A percentile compares a stretch with the other conserved stretches of the same genome.
Evolutionary conservation across 1,140 invertebrate genomes (phyloP).

Genomic region (Tribolium castaneum): DNA sequence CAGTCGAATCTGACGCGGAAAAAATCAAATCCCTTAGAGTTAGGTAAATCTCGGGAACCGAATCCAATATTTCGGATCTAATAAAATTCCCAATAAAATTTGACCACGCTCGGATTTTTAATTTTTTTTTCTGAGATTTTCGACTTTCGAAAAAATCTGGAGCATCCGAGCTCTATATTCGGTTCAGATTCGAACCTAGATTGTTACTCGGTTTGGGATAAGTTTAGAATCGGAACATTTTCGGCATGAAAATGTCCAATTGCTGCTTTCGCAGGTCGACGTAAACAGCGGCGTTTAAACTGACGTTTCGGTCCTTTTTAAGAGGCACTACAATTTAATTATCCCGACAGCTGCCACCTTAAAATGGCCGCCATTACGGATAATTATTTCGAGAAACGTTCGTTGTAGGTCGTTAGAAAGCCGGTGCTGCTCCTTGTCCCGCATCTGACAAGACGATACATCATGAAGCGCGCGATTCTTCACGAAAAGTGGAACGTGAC

Average conservation of each 20-base stretch:
- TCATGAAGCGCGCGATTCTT: slow-evolving; percentile 10
- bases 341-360: slow-evolving; percentile 14
- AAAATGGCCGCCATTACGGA: slow-evolving; percentile 30
- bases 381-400: slow-evolving; percentile 21
- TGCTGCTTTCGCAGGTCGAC: background rate
- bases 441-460: slow-evolving; percentile 21
- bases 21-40: no score
- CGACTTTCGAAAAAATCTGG: no score
- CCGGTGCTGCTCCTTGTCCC: background rate
- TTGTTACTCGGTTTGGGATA: no score
- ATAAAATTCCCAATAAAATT: no score
- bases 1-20: no score
- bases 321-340: slow-evolving; percentile 12
- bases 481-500: slow-evolving; percentile 35
- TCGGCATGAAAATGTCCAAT: background rate
- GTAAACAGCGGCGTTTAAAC: background rate
- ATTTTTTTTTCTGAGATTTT: no score
- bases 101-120: no score
- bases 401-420: background rate
- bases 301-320: slow-evolving; percentile 7
- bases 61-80: no score
- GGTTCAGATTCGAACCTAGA: no score
- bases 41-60: no score
- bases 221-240: no score
- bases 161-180: no score